Conservation (phyloP, 2,113 vertebrate genomes). For the Dolichallabes microphthalmus region DNA sequence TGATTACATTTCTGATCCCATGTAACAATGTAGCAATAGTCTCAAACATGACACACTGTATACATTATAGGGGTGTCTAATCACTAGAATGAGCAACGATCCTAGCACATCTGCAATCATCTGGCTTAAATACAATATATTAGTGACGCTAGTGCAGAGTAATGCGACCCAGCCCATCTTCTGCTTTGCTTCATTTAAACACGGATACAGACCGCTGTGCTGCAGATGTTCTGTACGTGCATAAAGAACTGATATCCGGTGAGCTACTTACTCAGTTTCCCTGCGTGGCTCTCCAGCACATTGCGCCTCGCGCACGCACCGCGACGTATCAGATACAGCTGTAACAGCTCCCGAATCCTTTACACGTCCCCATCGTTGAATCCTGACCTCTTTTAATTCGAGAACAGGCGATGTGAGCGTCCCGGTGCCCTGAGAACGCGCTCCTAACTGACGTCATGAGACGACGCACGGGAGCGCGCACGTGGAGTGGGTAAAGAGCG, state of each 20-base stretch:
- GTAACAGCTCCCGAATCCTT: neutral
- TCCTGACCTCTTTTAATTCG: neutral
- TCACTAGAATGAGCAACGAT: neutral
- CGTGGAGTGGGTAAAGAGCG: neutral
- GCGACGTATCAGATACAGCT: neutral
- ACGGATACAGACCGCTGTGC: neutral
- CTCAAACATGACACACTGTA: neutral
- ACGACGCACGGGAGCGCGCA: slow-evolving; percentile 6
- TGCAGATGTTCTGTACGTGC: neutral
- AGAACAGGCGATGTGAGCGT: neutral
- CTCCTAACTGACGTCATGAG: slow-evolving; percentile 29
- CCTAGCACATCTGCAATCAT: neutral
- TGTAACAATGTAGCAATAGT: neutral
- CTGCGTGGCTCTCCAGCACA: neutral
- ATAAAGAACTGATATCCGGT: neutral
- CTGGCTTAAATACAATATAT: neutral
- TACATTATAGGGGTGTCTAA: neutral
- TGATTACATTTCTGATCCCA: neutral
- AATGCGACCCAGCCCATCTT: too few relatives aligned
- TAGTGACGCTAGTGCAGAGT: neutral
- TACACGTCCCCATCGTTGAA: neutral
- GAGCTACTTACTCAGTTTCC: slow-evolving; percentile 24
- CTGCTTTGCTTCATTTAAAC: neutral
- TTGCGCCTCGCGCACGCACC: neutral
- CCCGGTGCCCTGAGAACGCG: neutral